These are phyloP conservation scores for Pardosa pseudoannulata DNA, from an alignment of 2,888 invertebrate species.

Conservation along the genomic window DNA sequence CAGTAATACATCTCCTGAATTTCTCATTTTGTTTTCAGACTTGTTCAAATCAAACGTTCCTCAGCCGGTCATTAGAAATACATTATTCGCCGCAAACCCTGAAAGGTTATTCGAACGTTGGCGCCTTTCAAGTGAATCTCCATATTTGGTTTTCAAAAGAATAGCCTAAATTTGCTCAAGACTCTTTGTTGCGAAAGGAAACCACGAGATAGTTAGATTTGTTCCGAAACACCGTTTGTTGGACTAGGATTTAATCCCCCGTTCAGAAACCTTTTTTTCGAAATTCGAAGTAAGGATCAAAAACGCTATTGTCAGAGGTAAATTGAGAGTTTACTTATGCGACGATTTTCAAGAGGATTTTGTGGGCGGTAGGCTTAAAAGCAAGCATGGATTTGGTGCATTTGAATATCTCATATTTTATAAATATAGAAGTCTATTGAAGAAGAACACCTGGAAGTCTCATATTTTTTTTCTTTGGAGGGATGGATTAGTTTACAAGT, in stretches of 20 bases:
- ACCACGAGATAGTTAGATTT: not conserved
- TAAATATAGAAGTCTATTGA: not conserved
- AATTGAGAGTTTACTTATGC: constrained; percentile 7
- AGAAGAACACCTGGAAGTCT: not conserved
- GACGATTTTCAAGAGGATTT: not conserved
- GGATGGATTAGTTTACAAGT: too few species aligned
- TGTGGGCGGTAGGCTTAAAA: not conserved
- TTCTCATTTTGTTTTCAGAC: constrained; percentile 38
- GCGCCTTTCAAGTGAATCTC: constrained; percentile 21
- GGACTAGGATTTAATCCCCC: not conserved
- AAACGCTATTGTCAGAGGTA: not conserved
- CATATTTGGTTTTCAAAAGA: constrained; percentile 41
- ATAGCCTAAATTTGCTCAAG: not conserved
- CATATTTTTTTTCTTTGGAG: too few species aligned
- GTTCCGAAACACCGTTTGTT: not conserved
- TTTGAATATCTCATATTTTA: not conserved
- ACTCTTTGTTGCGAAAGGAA: too few species aligned
- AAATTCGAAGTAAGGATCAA: not conserved
- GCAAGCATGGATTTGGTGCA: not conserved
- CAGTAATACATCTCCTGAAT: not conserved
- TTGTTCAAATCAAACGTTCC: constrained; percentile 51
- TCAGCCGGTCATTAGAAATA: constrained; percentile 54
- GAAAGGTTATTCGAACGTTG: constrained; percentile 10
- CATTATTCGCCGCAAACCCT: constrained; percentile 40
- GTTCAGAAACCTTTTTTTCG: not conserved